Conservation (phyloP, 2,113 vertebrate species). For the Gobiocypris rarus region DNA sequence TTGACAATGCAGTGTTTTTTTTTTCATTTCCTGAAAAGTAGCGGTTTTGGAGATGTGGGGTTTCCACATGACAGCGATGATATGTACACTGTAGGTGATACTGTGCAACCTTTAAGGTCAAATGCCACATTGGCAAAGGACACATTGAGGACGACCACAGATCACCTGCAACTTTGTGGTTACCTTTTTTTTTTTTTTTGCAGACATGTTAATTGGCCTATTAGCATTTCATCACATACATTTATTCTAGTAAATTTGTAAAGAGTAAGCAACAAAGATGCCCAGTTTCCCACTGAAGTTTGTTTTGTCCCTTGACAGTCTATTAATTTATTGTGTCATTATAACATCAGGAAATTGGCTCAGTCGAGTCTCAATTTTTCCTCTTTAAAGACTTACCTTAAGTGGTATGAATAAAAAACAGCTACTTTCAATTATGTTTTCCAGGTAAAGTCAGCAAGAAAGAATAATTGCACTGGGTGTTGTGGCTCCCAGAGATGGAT, state of each 20-base stretch:
- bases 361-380: background rate
- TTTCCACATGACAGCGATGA: no score
- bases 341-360: conserved; percentile 30
- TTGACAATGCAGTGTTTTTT: no score
- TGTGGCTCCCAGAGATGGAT: conserved; percentile 71
- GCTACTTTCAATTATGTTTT: conserved; percentile 74
- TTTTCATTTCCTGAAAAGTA: no score
- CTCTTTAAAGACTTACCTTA: conserved; percentile 63
- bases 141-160: no score
- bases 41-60: no score
- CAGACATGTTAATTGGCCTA: background rate
- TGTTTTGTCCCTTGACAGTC: conserved; percentile 4
- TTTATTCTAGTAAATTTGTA: conserved; percentile 1
- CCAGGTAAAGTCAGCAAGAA: conserved; percentile 78
- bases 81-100: no score
- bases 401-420: conserved; percentile 68
- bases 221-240: background rate
- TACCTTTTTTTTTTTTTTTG: background rate
- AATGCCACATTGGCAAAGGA: no score
- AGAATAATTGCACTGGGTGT: conserved; percentile 78
- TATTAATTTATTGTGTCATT: conserved; percentile 13
- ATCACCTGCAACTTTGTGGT: background rate
- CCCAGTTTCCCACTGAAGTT: background rate
- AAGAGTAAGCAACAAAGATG: conserved; percentile 9
- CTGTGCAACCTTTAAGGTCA: no score